A percentile compares a stretch with the other conserved stretches of the same genome.
These are phyloP conservation scores for Microtus montanus DNA, from an alignment of 2,113 vertebrate genomes.

Conservation along the genomic window DNA sequence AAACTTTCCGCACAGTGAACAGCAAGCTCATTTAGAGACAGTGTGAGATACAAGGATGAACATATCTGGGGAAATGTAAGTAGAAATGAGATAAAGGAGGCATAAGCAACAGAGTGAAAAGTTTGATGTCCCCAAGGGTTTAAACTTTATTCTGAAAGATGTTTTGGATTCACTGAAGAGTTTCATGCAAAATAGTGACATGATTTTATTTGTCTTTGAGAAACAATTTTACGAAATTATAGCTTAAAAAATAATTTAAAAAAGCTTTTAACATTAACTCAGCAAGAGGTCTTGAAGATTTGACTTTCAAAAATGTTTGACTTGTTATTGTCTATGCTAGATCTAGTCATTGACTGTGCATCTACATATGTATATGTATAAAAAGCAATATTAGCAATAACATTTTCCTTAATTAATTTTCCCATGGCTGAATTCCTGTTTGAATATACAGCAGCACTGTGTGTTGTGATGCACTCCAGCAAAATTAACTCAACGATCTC, in stretches of 20 bases:
- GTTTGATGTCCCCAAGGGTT: background rate
- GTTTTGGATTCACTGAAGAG: slow-evolving; percentile 15
- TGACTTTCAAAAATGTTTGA: slow-evolving; percentile 60
- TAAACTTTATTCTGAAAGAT: slow-evolving; percentile 39
- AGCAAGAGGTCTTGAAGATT: slow-evolving; percentile 55
- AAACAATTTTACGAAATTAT: slow-evolving; percentile 27
- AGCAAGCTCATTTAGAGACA: background rate
- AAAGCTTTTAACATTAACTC: background rate
- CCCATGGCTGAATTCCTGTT: slow-evolving; percentile 76
- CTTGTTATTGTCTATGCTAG: slow-evolving; percentile 56
- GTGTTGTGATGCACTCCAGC: slow-evolving; percentile 81
- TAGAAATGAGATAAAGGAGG: slow-evolving; percentile 12
- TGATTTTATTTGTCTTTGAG: slow-evolving; percentile 37
- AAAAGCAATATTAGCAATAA: slow-evolving; percentile 73
- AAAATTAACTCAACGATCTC: slow-evolving; percentile 81
- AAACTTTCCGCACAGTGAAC: background rate
- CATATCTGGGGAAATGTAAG: background rate
- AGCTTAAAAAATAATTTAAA: slow-evolving; percentile 19
- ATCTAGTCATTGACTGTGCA: slow-evolving; percentile 46
- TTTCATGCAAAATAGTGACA: slow-evolving; percentile 30
- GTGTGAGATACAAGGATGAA: background rate
- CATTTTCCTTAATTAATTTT: slow-evolving; percentile 81
- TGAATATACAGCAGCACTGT: slow-evolving; percentile 77
- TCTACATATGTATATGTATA: slow-evolving; percentile 63
- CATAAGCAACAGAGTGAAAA: background rate